Evolutionary conservation across 2,797 vertebrate genomes (phyloP).

Genomic region (Myoxocephalus aenaeus): DNA sequence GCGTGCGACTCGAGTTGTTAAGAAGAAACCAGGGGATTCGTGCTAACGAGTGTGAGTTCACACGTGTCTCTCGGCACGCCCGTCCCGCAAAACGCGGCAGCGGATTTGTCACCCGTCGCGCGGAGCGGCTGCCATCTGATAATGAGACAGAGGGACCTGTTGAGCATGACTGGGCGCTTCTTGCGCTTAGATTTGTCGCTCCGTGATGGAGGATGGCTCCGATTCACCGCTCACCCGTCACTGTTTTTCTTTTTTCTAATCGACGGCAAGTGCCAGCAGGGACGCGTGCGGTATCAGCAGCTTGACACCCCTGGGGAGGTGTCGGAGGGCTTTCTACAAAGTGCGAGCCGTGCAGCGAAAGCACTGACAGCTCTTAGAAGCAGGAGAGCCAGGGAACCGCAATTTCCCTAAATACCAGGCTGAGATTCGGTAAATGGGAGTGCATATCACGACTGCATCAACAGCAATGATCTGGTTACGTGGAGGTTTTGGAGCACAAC

Average conservation of each 20-base stretch:
- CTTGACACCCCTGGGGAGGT: conserved; percentile 27
- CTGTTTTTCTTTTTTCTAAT: conserved; percentile 26
- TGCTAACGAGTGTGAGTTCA: background rate
- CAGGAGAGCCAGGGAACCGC: background rate
- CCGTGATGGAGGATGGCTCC: conserved; percentile 52
- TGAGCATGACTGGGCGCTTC: conserved; percentile 74
- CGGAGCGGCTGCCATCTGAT: conserved; percentile 67
- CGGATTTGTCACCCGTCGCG: conserved; percentile 45
- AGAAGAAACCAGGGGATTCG: background rate
- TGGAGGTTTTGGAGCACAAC: background rate
- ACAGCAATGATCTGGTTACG: background rate
- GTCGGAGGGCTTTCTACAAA: conserved; percentile 14
- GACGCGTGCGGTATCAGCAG: conserved; percentile 21
- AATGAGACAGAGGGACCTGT: conserved; percentile 75
- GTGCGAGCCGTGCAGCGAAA: conserved; percentile 16
- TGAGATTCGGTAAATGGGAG: background rate
- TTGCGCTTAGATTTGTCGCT: conserved; percentile 65
- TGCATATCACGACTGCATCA: background rate
- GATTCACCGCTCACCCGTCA: conserved; percentile 52
- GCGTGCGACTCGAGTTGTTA: conserved; percentile 21
- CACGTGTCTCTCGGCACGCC: conserved; percentile 29
- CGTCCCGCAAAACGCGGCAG: conserved; percentile 13
- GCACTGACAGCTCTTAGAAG: background rate
- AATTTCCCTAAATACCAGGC: background rate
- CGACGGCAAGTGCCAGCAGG: conserved; percentile 43